These are phyloP conservation scores for Eunapius fragilis DNA, from an alignment of 37 sponge, comb jelly and placozoan species.

Conservation along the genomic window DNA sequence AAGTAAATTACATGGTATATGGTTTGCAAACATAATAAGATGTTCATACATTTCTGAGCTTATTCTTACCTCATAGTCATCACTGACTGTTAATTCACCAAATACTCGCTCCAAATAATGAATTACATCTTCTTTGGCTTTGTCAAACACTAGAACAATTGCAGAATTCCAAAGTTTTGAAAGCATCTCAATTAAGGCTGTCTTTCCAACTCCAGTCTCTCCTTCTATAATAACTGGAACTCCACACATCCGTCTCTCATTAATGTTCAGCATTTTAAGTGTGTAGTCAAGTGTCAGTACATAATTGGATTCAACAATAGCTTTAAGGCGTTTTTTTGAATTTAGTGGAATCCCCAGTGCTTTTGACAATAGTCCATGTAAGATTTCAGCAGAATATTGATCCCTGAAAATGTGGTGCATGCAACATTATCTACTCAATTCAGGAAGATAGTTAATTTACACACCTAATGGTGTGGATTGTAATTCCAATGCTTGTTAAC, in stretches of 20 bases:
- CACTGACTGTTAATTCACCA: neutral
- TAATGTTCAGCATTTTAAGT: conserved; percentile 67
- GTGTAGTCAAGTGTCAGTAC: conserved; percentile 73
- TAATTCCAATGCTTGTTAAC: conserved; percentile 24
- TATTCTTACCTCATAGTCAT: neutral
- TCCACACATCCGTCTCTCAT: conserved; percentile 77
- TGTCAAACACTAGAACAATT: conserved; percentile 7
- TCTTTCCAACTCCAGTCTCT: conserved; percentile 97
- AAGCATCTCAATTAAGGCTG: conserved; percentile 87
- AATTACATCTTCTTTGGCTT: neutral
- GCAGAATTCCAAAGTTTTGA: conserved; percentile 75
- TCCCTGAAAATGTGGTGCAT: neutral
- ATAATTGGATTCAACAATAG: conserved; percentile 59
- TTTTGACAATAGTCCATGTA: conserved; percentile 50
- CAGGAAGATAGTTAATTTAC: neutral
- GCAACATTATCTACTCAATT: neutral
- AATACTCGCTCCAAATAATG: neutral
- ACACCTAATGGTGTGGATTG: conserved; percentile 11
- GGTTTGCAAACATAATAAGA: too few species aligned
- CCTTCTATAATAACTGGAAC: conserved; percentile 94
- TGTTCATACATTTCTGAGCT: too few species aligned
- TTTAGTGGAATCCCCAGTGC: conserved; percentile 48
- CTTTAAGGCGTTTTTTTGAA: conserved; percentile 18
- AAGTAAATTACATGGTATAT: too few species aligned
- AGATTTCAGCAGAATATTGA: conserved; percentile 18